Base-by-base conservation (phyloP, 2,888 invertebrate genomes). In the Dioctria linearis region DNA sequence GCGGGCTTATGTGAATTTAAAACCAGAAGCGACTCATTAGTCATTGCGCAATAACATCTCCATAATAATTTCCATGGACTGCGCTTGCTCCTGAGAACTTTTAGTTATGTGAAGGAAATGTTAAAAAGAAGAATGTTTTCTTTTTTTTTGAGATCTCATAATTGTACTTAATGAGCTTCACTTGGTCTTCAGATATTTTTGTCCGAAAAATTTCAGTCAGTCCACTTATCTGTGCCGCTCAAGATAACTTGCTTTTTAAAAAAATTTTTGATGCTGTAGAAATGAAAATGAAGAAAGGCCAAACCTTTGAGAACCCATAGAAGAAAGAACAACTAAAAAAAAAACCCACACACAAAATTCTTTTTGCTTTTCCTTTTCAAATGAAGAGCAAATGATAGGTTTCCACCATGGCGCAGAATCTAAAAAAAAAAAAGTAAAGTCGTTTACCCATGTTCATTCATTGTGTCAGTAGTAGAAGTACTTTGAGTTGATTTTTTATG, bases 101-200 rank as follows among this genome's bases (percentile, higher is more conserved):
- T 54, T 54, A 54, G 6, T 6, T 54, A 4, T 6, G 54, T 11
- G 25, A 25, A 25, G 25, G 25, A 54, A 54, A 11, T 54, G 54
- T 1, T 4, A 8, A 54, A 8, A 54, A 6, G 54, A 54, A 54
- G 11, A 54, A 54, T 11, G 8, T 6, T 8, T n/a, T n/a, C n/a
- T n/a, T n/a, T n/a, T n/a, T n/a, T 46, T 54, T 54, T 54, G 6
- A 54, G 6, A 54, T 54, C 54, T 61, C 61, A 61, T 61, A 61
- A 61, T 61, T 61, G 61, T 39, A 39, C 37, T 39, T 61, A 61
- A 61, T 61, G 61, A 61, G 61, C 61, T 61, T 39, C 61, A 25
- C 25, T 61, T 61, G 25, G 61, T 61, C 4, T 61, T 37, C 39
- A 39, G 5, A 61, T 8, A 51, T 51, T 51, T 61, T 61, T n/a